Evolutionary conservation across 2,888 invertebrate genomes (phyloP).

Genomic region (Agonopterix arenella): DNA sequence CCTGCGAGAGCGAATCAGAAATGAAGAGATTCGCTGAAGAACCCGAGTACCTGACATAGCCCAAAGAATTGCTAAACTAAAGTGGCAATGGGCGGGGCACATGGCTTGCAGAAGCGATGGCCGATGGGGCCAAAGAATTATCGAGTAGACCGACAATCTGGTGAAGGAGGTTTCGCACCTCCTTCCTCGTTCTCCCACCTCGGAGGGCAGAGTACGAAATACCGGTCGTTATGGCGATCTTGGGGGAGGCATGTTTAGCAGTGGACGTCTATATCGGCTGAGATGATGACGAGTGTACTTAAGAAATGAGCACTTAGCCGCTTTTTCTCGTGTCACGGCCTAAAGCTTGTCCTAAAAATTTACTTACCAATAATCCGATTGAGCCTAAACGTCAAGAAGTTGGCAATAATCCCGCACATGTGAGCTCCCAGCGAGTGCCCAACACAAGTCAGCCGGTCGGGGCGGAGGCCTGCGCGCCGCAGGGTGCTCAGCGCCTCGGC

Average conservation of each 20-base stretch:
- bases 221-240: neutral
- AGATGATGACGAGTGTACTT: too few species aligned
- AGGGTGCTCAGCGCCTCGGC: slow-evolving; percentile 80
- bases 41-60: too few species aligned
- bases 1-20: too few species aligned
- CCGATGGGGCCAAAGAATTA: too few species aligned
- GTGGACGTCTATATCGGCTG: too few species aligned
- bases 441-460: slow-evolving; percentile 83
- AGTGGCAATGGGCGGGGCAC: too few species aligned
- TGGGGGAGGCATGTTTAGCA: neutral
- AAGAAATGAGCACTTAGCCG: neutral
- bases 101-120: too few species aligned
- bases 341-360: neutral
- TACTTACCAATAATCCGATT: slow-evolving; percentile 83
- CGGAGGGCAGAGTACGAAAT: neutral
- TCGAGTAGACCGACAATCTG: too few species aligned
- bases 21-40: too few species aligned
- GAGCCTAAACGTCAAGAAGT: slow-evolving; percentile 83
- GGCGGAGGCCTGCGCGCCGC: slow-evolving; percentile 80
- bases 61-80: too few species aligned
- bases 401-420: slow-evolving; percentile 85
- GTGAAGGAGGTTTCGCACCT: too few species aligned
- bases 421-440: slow-evolving; percentile 88
- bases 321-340: neutral
- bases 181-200: too few species aligned